Evolutionary conservation across 2,113 vertebrate species (phyloP), one percentile per base, ranked within the genome.

Genomic region (Phalacrocorax pelagicus): DNA sequence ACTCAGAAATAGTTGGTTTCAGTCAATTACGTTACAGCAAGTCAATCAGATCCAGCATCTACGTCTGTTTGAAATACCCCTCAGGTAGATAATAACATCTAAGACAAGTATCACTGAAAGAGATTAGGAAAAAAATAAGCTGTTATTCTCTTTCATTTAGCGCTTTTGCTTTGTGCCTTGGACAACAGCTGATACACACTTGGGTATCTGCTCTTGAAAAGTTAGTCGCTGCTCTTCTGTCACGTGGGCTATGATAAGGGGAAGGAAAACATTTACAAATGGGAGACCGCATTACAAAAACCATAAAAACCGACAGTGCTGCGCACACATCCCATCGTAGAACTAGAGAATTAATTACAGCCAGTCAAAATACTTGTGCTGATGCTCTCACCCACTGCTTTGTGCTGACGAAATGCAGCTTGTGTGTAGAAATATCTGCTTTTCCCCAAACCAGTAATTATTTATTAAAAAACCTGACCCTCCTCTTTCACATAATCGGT

Each of bases 161-260:
- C 2, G 1, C 0, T 0, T 0, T 12, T 82, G 44, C 61, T 79
- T 44, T 83, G 42, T 70, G 46, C 86, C 55, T 71, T 30, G 47
- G 63, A 58, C 47, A 80, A n/a, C 0, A 5, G 81, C 86, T 18
- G 42, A 42, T 16, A 34, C 46, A 24, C 22, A 10, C 19, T 9
- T 0, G 0, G 54, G 55, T 32, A 42, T 0, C 9, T 27, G 44
- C 72, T 71, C 57, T 36, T 40, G 51, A 8, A 11, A 69, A 78
- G 62, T 7, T 11, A 55, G 7, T 36, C 58, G 7, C 57, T 38
- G 49, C 62, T 81, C 21, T 69, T 17, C 40, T 0, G 0, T 38
- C 0, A 0, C 5, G 3, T 51, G 8, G 36, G 65, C 65, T 40
- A 15, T 0, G 4, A 5, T 15, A 36, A 15, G 40, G 65, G 52